Conservation (phyloP, 2,888 invertebrate species). For the Syrista parreyssii region DNA sequence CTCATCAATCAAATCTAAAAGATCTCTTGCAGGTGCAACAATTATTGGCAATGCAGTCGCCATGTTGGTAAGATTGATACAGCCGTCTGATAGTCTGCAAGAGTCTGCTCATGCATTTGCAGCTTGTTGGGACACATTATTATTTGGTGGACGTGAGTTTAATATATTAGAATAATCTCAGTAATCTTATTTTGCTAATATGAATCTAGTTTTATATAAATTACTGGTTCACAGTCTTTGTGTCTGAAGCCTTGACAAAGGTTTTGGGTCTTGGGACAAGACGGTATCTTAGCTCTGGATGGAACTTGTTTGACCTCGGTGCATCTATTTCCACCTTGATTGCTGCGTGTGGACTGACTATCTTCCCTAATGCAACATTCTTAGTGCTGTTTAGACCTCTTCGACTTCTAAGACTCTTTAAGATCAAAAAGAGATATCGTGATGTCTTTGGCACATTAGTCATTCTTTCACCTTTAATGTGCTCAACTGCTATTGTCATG, state of each 20-base stretch:
- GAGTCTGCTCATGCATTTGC: slow-evolving; percentile 75
- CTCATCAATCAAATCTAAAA: slow-evolving; percentile 2
- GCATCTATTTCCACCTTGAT: slow-evolving; percentile 76
- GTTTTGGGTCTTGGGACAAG: slow-evolving; percentile 78
- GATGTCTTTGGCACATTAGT: slow-evolving; percentile 87
- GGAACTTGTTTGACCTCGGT: slow-evolving; percentile 85
- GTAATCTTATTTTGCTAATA: not conserved
- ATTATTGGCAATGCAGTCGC: slow-evolving; percentile 81
- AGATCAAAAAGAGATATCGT: slow-evolving; percentile 83
- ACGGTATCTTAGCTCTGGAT: slow-evolving; percentile 82
- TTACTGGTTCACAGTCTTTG: slow-evolving; percentile 74
- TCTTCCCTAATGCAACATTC: slow-evolving; percentile 77
- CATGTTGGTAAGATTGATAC: slow-evolving; percentile 78
- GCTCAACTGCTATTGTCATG: slow-evolving; percentile 86
- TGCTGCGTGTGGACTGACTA: slow-evolving; percentile 75
- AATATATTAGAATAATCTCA: not conserved
- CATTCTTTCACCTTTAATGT: slow-evolving; percentile 83
- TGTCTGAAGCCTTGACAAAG: slow-evolving; percentile 78
- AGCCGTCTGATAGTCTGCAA: slow-evolving; percentile 72
- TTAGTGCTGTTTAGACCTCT: slow-evolving; percentile 80
- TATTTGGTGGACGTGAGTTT: slow-evolving; percentile 76
- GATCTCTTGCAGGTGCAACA: slow-evolving; percentile 71
- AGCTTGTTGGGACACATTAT: slow-evolving; percentile 81
- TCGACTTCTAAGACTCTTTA: slow-evolving; percentile 77
- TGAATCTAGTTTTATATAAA: slow-evolving; percentile 37